phyloP scores from a whole-genome alignment of 2,113 vertebrate genomes.

The Lota lota region DNA sequence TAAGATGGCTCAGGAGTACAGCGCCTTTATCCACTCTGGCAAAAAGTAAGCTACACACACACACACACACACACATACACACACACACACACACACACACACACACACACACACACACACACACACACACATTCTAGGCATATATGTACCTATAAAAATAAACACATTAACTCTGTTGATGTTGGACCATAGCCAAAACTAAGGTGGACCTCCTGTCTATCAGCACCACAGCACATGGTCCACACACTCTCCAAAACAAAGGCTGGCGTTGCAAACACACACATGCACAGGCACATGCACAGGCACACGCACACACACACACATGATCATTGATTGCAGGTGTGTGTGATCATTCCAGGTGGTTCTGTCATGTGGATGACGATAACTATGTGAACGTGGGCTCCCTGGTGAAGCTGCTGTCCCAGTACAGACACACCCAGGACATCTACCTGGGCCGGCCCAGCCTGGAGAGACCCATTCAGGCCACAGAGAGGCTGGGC shows the following conservation, averaged over 20 bases:
- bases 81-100: not conserved
- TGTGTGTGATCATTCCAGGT: constrained; percentile 61
- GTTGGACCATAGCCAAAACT: constrained; percentile 25
- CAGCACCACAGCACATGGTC: constrained; percentile 45
- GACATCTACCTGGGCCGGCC: constrained; percentile 90
- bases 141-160: not conserved
- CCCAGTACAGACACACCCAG: constrained; percentile 77
- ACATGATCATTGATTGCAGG: not conserved
- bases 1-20: constrained; percentile 91
- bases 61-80: not conserved
- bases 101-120: not conserved
- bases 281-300: too few species aligned
- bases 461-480: constrained; percentile 87
- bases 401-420: constrained; percentile 80
- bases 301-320: too few species aligned
- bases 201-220: constrained; percentile 35
- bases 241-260: not conserved
- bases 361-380: constrained; percentile 93
- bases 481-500: constrained; percentile 80
- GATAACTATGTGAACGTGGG: constrained; percentile 88
- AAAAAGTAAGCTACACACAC: constrained; percentile 80
- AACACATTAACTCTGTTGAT: not conserved
- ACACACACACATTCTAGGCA: not conserved
- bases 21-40: constrained; percentile 81
- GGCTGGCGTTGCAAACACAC: not conserved